Conservation (phyloP, 2,888 invertebrate species). For the Callosobruchus maculatus region DNA sequence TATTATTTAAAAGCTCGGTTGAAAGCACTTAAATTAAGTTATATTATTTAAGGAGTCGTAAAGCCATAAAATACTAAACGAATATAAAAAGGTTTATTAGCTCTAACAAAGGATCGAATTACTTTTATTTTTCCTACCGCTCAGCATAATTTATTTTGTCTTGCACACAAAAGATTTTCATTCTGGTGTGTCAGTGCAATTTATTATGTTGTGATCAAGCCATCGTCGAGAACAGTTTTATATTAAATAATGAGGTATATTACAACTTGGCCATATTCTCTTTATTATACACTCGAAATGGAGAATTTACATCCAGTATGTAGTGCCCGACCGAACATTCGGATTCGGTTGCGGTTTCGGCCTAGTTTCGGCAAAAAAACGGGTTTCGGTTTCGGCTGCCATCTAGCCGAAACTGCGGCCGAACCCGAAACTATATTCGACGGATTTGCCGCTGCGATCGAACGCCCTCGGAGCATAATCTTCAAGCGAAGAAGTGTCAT, state of each 20-base stretch:
- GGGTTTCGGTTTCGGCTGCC: no score
- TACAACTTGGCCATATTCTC: no score
- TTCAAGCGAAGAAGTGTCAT: no score
- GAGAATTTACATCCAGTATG: no score
- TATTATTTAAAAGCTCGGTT: slow-evolving; percentile 21
- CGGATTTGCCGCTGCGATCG: no score
- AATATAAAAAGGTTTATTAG: neutral
- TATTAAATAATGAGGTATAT: neutral
- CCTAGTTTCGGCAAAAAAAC: no score
- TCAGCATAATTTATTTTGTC: neutral
- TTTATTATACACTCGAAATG: no score
- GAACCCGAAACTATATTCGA: no score
- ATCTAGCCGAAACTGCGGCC: no score
- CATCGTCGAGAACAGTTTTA: neutral
- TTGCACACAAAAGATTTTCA: neutral
- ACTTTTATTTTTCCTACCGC: neutral
- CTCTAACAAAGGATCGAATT: neutral
- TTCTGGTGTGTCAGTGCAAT: neutral
- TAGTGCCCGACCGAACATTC: no score
- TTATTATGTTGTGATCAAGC: neutral
- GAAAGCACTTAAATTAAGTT: slow-evolving; percentile 21
- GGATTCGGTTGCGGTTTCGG: no score
- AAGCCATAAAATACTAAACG: neutral
- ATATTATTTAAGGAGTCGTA: slow-evolving; percentile 9
- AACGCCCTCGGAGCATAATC: no score